Conservation (phyloP, 2,797 vertebrate species). For the Odontamblyopus lacepedii region DNA sequence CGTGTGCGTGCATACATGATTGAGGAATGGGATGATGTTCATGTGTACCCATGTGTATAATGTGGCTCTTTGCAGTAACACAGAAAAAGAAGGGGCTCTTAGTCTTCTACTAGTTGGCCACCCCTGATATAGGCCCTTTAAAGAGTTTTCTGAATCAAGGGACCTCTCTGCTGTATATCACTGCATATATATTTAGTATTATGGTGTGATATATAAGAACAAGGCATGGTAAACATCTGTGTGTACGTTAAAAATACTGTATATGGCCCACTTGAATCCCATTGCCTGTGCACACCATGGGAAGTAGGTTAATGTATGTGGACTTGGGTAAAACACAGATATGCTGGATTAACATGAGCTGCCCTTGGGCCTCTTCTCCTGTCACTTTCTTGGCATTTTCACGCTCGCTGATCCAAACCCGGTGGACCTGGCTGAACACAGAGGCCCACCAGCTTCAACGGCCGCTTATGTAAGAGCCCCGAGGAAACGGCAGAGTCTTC, state of each 20-base stretch:
- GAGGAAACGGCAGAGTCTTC: slow-evolving; percentile 54
- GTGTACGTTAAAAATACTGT: neutral
- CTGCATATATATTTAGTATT: too few species aligned
- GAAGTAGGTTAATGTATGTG: slow-evolving; percentile 39
- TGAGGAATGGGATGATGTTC: too few species aligned
- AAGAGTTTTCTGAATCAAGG: too few species aligned
- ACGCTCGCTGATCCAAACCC: slow-evolving; percentile 59
- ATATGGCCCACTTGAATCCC: neutral
- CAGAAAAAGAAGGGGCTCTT: too few species aligned
- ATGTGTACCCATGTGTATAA: too few species aligned
- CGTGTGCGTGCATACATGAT: too few species aligned
- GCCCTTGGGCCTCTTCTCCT: slow-evolving; percentile 45
- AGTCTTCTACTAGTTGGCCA: too few species aligned
- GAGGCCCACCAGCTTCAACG: slow-evolving; percentile 48
- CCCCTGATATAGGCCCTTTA: too few species aligned
- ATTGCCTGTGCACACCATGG: slow-evolving; percentile 2
- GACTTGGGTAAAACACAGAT: slow-evolving; percentile 42
- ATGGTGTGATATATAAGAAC: too few species aligned
- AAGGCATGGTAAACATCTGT: too few species aligned
- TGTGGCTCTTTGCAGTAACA: too few species aligned
- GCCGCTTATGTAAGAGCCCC: slow-evolving; percentile 54
- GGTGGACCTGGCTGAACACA: slow-evolving; percentile 59
- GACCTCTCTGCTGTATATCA: too few species aligned
- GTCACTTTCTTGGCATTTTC: slow-evolving; percentile 70
- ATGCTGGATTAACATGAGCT: slow-evolving; percentile 50